These are phyloP conservation scores for Amphipyra berbera DNA, from an alignment of 2,888 invertebrate species.

Conservation along the genomic window DNA sequence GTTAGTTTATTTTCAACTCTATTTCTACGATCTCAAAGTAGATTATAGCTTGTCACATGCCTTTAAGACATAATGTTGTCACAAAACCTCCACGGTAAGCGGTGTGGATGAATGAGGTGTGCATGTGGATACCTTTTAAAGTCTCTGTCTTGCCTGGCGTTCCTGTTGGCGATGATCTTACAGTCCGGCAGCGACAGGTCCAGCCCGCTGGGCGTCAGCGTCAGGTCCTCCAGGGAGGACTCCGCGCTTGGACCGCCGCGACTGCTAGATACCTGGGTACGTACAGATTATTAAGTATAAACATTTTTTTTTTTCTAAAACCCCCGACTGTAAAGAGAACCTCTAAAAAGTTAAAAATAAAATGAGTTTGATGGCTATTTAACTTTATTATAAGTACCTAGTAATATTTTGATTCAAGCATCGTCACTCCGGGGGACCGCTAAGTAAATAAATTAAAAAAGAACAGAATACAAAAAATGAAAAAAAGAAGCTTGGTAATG, in stretches of 20 bases:
- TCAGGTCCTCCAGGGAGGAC: slow-evolving; percentile 82
- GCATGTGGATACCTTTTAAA: slow-evolving; percentile 64
- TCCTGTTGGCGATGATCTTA: slow-evolving; percentile 86
- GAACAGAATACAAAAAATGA: no score
- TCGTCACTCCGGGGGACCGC: no score
- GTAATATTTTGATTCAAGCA: no score
- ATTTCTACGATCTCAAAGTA: background rate
- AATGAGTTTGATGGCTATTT: no score
- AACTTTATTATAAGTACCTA: no score
- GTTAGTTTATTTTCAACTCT: no score
- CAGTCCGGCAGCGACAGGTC: slow-evolving; percentile 85
- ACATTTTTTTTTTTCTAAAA: no score
- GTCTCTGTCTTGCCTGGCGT: slow-evolving; percentile 79
- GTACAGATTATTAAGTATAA: no score
- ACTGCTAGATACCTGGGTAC: slow-evolving; percentile 64
- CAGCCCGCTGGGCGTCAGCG: slow-evolving; percentile 72
- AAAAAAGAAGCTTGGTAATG: no score
- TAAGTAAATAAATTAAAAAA: no score
- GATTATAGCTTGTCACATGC: background rate
- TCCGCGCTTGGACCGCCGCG: slow-evolving; percentile 67
- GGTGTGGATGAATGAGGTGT: slow-evolving; percentile 20
- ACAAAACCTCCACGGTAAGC: background rate
- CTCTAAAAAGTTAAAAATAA: no score
- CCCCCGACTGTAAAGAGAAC: no score
- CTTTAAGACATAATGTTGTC: background rate